Conservation (phyloP, 2,888 invertebrate genomes). For the Heliothis peltigera region DNA sequence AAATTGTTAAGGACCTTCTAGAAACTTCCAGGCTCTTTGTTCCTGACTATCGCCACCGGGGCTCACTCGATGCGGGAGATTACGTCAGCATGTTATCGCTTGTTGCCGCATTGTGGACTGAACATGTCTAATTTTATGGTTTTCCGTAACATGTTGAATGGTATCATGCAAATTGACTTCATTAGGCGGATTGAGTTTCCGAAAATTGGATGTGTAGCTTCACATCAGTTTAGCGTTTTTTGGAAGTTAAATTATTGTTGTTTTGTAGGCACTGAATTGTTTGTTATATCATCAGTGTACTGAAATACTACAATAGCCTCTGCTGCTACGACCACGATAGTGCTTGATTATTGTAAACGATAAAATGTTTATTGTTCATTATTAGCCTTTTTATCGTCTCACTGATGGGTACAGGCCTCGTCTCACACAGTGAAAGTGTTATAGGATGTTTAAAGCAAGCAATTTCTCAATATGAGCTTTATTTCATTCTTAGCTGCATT, state of each 20-base stretch:
- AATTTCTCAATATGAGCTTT: too few relatives aligned
- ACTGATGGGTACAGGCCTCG: too few relatives aligned
- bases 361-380: too few relatives aligned
- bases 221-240: not conserved
- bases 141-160: conserved; percentile 43
- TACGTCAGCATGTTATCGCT: conserved; percentile 68
- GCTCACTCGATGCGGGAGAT: conserved; percentile 67
- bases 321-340: too few relatives aligned
- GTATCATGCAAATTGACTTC: conserved; percentile 46
- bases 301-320: too few relatives aligned
- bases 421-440: too few relatives aligned
- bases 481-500: too few relatives aligned
- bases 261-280: not conserved
- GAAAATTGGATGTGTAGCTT: conserved; percentile 13
- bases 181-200: conserved; percentile 36
- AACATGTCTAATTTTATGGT: conserved; percentile 56
- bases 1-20: conserved; percentile 11
- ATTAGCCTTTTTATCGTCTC: too few relatives aligned
- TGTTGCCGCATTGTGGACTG: conserved; percentile 63
- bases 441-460: too few relatives aligned
- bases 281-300: not conserved
- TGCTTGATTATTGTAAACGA: too few relatives aligned
- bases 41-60: conserved; percentile 51
- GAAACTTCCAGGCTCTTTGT: conserved; percentile 56
- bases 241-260: not conserved